These are phyloP conservation scores for Aramus guarauna DNA, from an alignment of 2,113 vertebrate species.

Conservation along the genomic window DNA sequence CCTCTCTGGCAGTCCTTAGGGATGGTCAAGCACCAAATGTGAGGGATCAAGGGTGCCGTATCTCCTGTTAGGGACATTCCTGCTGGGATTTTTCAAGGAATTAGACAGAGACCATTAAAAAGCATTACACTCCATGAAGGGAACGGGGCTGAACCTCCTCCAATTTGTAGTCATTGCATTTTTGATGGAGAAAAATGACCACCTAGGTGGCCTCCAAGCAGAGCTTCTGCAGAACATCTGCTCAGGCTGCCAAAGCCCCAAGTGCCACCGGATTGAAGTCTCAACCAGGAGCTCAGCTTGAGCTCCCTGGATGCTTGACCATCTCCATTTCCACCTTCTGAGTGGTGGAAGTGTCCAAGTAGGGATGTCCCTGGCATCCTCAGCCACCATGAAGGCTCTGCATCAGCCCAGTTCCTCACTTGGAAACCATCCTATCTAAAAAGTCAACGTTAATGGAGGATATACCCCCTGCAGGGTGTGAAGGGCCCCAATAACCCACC, in stretches of 20 bases:
- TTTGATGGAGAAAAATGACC: neutral
- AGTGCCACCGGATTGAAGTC: accelerated
- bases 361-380: neutral
- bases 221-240: neutral
- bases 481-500: neutral
- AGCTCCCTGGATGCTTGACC: neutral
- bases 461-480: accelerated
- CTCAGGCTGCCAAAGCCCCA: neutral
- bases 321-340: neutral
- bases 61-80: accelerated
- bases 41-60: accelerated
- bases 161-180: neutral
- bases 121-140: neutral
- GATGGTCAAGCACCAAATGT: neutral
- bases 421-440: neutral
- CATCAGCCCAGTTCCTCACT: neutral
- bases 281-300: neutral
- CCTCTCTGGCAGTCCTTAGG: neutral
- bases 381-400: neutral
- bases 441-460: neutral
- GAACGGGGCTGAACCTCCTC: neutral
- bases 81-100: neutral
- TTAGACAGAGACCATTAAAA: neutral
- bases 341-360: neutral
- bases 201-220: neutral